phyloP scores from a whole-genome alignment of 2,888 invertebrate genomes.

The Caenorhabditis sp. region DNA sequence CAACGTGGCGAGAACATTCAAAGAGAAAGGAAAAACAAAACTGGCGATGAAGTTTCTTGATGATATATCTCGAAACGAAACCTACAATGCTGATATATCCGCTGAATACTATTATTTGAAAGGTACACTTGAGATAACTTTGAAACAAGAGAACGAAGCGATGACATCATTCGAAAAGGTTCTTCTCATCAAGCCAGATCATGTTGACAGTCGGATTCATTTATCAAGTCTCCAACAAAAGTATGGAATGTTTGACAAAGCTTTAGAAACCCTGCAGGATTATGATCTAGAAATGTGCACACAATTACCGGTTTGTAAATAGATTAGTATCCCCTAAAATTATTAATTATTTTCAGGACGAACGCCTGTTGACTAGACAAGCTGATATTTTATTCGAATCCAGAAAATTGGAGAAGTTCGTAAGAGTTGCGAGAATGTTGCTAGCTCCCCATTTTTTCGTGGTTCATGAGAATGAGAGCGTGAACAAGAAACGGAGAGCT shows the following conservation, averaged over 20 bases:
- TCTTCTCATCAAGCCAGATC: slow-evolving; percentile 52
- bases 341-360: slow-evolving; percentile 45
- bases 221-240: slow-evolving; percentile 61
- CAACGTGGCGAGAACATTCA: slow-evolving; percentile 54
- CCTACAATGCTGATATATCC: slow-evolving; percentile 11
- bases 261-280: slow-evolving; percentile 62
- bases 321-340: not conserved
- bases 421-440: slow-evolving; percentile 56
- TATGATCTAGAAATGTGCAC: slow-evolving; percentile 63
- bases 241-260: slow-evolving; percentile 58
- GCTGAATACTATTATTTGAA: slow-evolving; percentile 28
- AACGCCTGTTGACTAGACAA: slow-evolving; percentile 64
- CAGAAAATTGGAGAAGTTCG: slow-evolving; percentile 55
- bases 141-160: slow-evolving; percentile 49
- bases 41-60: slow-evolving; percentile 25
- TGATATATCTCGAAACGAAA: not conserved
- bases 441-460: slow-evolving; percentile 67
- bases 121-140: slow-evolving; percentile 27
- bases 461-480: slow-evolving; percentile 33
- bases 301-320: slow-evolving; percentile 54
- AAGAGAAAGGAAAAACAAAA: slow-evolving; percentile 16
- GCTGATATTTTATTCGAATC: slow-evolving; percentile 63
- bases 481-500: slow-evolving; percentile 32
- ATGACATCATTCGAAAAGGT: slow-evolving; percentile 49
- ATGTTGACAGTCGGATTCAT: slow-evolving; percentile 67